Evolutionary conservation across 2,797 vertebrate species (phyloP).

Genomic region (Chiroxiphia lanceolata): DNA sequence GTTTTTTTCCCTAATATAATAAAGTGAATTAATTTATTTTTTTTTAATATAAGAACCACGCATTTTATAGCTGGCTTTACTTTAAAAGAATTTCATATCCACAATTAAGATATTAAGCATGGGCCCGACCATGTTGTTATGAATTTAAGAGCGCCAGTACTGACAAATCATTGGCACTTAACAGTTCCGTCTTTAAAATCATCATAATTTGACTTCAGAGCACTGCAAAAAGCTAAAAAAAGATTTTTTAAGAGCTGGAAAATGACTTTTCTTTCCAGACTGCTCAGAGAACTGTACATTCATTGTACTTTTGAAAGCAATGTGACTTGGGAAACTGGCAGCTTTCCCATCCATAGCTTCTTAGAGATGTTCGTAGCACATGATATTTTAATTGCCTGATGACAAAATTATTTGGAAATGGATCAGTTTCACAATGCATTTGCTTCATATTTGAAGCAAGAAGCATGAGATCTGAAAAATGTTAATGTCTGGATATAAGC

Average conservation of each 20-base stretch:
- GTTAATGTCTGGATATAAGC: not conserved
- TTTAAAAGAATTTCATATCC: slow-evolving; percentile 1
- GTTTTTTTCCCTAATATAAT: not conserved
- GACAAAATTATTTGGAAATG: slow-evolving; percentile 27
- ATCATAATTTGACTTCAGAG: slow-evolving; percentile 46
- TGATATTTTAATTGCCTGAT: slow-evolving; percentile 36
- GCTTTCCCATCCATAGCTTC: not conserved
- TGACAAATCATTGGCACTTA: slow-evolving; percentile 26
- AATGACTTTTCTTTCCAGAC: slow-evolving; percentile 45
- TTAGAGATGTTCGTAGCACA: slow-evolving; percentile 28
- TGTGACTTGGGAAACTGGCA: slow-evolving; percentile 30
- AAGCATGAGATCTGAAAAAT: not conserved
- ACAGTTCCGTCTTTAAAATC: slow-evolving; percentile 36
- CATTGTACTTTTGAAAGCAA: slow-evolving; percentile 53
- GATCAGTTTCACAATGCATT: slow-evolving; percentile 11
- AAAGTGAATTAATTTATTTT: not conserved
- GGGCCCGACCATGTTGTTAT: not conserved
- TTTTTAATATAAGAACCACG: not conserved
- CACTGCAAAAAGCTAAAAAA: slow-evolving; percentile 39
- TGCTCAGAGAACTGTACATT: slow-evolving; percentile 40
- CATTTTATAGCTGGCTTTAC: not conserved
- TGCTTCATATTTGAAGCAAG: not conserved
- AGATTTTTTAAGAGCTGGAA: slow-evolving; percentile 50
- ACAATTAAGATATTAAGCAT: not conserved
- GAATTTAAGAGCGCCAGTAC: not conserved